Base-by-base conservation (phyloP, 2,888 invertebrate genomes). In the Philonicus albiceps region DNA sequence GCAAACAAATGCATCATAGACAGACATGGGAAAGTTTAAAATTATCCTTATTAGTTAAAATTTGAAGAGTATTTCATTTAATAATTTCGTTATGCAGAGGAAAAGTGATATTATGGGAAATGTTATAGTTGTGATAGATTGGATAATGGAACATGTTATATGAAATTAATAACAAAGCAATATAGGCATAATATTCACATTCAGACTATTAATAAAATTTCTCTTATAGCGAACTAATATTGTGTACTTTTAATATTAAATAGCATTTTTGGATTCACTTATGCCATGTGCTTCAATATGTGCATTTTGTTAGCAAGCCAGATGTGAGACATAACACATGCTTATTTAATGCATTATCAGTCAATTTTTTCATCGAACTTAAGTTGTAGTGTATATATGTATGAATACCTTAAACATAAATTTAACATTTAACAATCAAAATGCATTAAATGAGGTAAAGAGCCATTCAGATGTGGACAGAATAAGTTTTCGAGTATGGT, bases 21-120 rank as follows among this genome's bases (percentile, higher is more conserved):
- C 22, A 80, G 53, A 80, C 80, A 80, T 53, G 53, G 49, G 49
- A 80, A 53, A 80, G 40, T 49, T 53, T 53, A 16, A 49, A 80
- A 40, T 49, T 53, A 16, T 53, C 16, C 11, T 22, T 49, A 80
- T 80, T 80, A 80, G 53, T 49, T 1, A 40, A 80, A 53, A 80
- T 19, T 43, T 19, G 7, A 64, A 64, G 27, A 64, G 8, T 19
- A 19, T 53, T 53, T 3, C 27, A 7, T 11, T 64, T 64, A 64
- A 22, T 64, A 22, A 22, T n/a, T 19, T 6, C 27, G 27, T 22
- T 64, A 19, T 64, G 64, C 64, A 64, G 22, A 22, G 4, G 22
- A 3, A 27, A 27, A 6, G 27, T 64, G 27, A 64, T 27, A 8
- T 64, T 55, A 8, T 55, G 37, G 6, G 3, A 34, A 37, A 11